Percentiles rank a stretch among this genome's conserved stretches.
phyloP scores from a whole-genome alignment of 1,140 invertebrate genomes.

The Proctacanthus coquilletti region DNA sequence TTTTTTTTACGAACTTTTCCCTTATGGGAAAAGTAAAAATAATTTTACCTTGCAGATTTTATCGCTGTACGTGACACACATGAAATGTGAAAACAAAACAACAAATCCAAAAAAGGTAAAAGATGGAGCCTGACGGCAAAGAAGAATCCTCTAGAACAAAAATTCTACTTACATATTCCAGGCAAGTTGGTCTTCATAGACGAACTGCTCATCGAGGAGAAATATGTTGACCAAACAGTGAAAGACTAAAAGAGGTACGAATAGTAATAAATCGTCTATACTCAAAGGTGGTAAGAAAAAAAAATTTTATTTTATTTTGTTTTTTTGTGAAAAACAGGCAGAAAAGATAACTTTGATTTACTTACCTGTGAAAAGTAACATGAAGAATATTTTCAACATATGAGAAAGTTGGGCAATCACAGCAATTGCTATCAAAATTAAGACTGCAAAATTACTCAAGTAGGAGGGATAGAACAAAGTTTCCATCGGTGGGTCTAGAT shows the following conservation, averaged over 20 bases:
- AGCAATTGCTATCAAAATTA: slow-evolving; percentile 51
- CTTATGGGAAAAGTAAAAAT: no score
- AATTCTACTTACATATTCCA: slow-evolving; percentile 24
- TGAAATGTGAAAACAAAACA: no score
- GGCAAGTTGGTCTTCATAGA: slow-evolving; percentile 36
- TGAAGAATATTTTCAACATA: slow-evolving; percentile 47
- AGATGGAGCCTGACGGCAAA: no score
- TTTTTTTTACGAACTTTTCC: no score
- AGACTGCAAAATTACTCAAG: slow-evolving; percentile 51
- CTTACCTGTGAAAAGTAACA: slow-evolving; percentile 38
- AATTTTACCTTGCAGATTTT: no score
- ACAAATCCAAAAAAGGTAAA: no score
- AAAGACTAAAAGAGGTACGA: slow-evolving; percentile 11
- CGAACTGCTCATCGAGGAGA: slow-evolving; percentile 37
- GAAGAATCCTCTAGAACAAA: no score
- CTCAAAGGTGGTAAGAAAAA: slow-evolving; percentile 2
- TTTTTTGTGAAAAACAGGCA: slow-evolving; percentile 1
- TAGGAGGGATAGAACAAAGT: slow-evolving; percentile 50
- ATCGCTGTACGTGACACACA: no score
- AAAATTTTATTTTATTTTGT: not conserved
- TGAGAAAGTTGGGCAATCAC: slow-evolving; percentile 58
- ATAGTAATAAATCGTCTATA: not conserved
- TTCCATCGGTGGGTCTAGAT: not conserved
- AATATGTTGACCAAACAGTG: slow-evolving; percentile 48
- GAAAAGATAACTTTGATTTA: not conserved